Conservation (phyloP, 1,140 invertebrate species). For the Drosophila neocordata region DNA sequence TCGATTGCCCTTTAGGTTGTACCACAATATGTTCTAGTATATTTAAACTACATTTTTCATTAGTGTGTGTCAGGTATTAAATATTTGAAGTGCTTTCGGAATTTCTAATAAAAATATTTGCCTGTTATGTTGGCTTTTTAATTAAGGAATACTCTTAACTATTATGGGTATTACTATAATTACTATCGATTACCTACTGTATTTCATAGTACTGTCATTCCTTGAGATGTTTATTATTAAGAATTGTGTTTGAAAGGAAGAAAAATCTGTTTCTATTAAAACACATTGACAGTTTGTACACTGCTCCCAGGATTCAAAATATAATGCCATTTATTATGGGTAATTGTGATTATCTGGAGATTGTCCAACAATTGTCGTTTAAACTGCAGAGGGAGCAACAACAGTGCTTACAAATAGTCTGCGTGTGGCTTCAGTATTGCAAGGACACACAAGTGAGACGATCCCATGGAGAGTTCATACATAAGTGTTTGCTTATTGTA, state of each 20-base stretch:
- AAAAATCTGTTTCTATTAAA: no score
- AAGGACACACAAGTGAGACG: background rate
- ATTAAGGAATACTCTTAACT: background rate
- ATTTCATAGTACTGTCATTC: no score
- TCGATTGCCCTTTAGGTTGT: conserved; percentile 19
- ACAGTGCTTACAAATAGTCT: background rate
- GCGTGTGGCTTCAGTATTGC: background rate
- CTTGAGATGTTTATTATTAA: background rate
- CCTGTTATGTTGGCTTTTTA: background rate
- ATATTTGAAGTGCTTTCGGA: background rate
- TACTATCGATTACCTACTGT: no score
- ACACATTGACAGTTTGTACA: no score
- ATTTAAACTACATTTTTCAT: conserved; percentile 2
- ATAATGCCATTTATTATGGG: background rate
- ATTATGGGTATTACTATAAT: no score
- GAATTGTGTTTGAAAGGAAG: background rate
- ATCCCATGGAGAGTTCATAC: background rate
- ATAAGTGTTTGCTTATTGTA: background rate
- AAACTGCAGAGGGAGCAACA: background rate
- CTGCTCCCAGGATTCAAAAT: no score
- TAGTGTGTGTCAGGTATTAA: background rate
- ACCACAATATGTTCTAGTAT: conserved; percentile 38
- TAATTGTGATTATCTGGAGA: background rate
- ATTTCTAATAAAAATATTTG: background rate
- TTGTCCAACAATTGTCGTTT: background rate